Base-by-base conservation (phyloP, 2,888 invertebrate species). In the Melitaea athalia region DNA sequence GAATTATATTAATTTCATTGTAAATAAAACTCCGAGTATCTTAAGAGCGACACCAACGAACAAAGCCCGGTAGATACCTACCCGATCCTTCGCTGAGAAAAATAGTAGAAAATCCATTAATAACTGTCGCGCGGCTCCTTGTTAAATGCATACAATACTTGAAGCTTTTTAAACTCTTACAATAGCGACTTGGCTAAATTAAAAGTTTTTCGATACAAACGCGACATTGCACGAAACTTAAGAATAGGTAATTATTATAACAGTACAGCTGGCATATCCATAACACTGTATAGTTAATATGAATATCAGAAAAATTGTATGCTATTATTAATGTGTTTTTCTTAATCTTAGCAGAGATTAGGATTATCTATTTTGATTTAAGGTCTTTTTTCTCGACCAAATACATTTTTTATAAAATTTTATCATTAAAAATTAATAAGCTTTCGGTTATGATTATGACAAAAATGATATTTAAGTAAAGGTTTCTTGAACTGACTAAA, bases 61-160 rank as follows among this genome's bases (percentile, higher is more conserved):
- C 88, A 91, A 91, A 89, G 87, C 83, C 80, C 72, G 76, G 73
- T 81, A 79, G 82, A 81, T 85, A 85, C 85, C 88, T 87, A 87
- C 86, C 85, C 87, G 89, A 88, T 90, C 89, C 89, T 89, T 87
- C 83, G 89, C 84, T 81, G 88, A 90, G 92, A 91, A 91, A 91
- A 92, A 92, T 92, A 91, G 92, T 89, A 87, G 87, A 81, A 86
- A 88, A 87, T 78, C 88, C 91, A 92, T 92, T 91, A 89, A 91
- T 92, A 92, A 82, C 91, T 91, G 91, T 92, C 91, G 83, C 86
- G 82, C 78, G 82, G 85, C 85, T 91, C 89, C 92, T 92, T 92
- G 92, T 92, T 92, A 92, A 90, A 91, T 91, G 92, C 92, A 92
- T 92, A 92, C 92, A 92, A 92, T 92, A 92, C 91, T 91, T 86